Base-by-base conservation (phyloP, 2,888 invertebrate genomes). In the Apamea anceps region DNA sequence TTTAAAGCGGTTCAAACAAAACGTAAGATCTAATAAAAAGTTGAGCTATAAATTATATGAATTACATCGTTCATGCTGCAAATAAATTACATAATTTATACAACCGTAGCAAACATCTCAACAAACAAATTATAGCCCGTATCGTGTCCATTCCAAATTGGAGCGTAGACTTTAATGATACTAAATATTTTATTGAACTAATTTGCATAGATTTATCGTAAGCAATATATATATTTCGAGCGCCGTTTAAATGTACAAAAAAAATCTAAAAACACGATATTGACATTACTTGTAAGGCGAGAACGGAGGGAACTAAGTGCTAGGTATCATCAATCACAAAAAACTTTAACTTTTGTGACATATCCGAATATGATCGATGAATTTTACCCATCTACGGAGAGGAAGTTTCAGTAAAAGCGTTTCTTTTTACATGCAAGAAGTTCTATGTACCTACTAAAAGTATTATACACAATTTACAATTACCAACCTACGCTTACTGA, bases 341-440 rank as follows among this genome's bases (percentile, higher is more conserved):
- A 89, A 91, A 87, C 86, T 88, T 86, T 79, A 85, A 88, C 87
- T 84, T 84, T 82, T 75, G 76, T 79, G 89, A 88, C 88, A 87
- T 87, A 82, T 82, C 71, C 79, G 85, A 88, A 88, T 78, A 90
- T 89, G 92, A 93, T 93, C 84, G 91, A 93, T 93, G 91, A 82
- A 87, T 88, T 89, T 85, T 84, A 84, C 74, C 85, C 86, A 79
- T 85, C 72, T 77, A 68, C 72, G 65, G 75, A 81, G 80, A 81
- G 75, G 75, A 87, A 88, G 72, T 83, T 88, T 85, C 68, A 72
- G 73, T 78, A 78, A 70, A 73, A 73, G 75, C 28, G 62, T 67
- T 80, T 78, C 75, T 79, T 81, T 77, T 72, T 78, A 54, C 60
- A 28, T 13, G 48, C 66, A 72, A 7, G 13, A 72, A 62, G 32